phyloP scores from a whole-genome alignment of 2,797 vertebrate genomes.

The Amniataba percoides region DNA sequence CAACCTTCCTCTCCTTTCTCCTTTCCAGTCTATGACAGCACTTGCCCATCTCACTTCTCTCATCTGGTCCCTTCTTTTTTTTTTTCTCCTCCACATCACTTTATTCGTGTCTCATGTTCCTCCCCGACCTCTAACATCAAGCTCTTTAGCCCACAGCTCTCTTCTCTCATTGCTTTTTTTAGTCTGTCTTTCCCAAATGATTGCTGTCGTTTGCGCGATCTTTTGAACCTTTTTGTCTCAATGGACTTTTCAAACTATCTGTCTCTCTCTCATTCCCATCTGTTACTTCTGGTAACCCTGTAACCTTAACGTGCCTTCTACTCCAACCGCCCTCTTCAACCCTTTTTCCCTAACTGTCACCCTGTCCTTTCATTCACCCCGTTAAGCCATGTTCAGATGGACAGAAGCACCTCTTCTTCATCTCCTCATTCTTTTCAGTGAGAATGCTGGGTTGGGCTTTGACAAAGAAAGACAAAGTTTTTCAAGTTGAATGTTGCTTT shows the following conservation, averaged over 20 bases:
- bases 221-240: conserved; percentile 52
- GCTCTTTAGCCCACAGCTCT: conserved; percentile 44
- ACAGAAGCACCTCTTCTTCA: background rate
- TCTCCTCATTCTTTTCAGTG: conserved; percentile 9
- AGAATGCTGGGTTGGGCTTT: background rate
- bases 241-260: conserved; percentile 40
- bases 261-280: conserved; percentile 51
- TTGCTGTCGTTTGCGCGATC: conserved; percentile 43
- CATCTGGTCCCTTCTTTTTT: conserved; percentile 2
- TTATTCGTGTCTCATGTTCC: conserved; percentile 47
- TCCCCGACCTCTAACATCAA: conserved; percentile 40
- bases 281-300: conserved; percentile 62
- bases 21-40: conserved; percentile 39
- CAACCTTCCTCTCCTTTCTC: conserved; percentile 13
- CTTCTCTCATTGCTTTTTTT: conserved; percentile 36
- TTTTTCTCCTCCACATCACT: conserved; percentile 22
- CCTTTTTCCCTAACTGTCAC: conserved; percentile 21
- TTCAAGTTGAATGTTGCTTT: background rate
- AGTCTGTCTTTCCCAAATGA: conserved; percentile 33
- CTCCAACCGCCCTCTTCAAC: conserved; percentile 43
- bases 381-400: conserved; percentile 12
- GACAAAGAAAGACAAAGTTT: background rate
- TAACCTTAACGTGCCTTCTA: conserved; percentile 40
- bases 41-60: conserved; percentile 35
- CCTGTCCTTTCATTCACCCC: conserved; percentile 41